Percentiles rank a stretch among this genome's conserved stretches.
Conservation (phyloP, 2,797 vertebrate species). For the Aplochiton taeniatus region DNA sequence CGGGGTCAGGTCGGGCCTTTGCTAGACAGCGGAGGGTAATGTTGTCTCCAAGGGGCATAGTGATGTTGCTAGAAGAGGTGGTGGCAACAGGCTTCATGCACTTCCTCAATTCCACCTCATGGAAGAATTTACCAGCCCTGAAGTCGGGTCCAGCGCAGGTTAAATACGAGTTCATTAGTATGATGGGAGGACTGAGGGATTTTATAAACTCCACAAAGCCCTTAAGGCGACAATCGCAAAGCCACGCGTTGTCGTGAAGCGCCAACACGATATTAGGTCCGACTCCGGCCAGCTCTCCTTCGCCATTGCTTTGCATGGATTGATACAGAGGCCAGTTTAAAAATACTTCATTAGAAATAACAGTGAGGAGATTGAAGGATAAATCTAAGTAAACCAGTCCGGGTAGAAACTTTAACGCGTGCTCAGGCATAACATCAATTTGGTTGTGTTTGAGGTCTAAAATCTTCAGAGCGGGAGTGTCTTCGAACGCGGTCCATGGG, state of each 20-base stretch:
- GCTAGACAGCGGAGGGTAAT: constrained; percentile 82
- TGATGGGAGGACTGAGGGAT: constrained; percentile 79
- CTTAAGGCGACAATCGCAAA: constrained; percentile 88
- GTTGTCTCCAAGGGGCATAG: constrained; percentile 77
- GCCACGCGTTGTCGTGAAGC: constrained; percentile 89
- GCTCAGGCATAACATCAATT: constrained; percentile 87
- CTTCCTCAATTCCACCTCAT: constrained; percentile 81
- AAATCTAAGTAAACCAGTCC: constrained; percentile 91
- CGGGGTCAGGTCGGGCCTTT: constrained; percentile 80
- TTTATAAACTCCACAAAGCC: constrained; percentile 87
- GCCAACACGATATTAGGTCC: constrained; percentile 79
- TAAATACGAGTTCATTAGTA: constrained; percentile 93
- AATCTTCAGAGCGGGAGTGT: constrained; percentile 82
- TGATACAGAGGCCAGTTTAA: constrained; percentile 87
- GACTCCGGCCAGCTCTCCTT: constrained; percentile 30
- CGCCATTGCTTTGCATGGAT: constrained; percentile 62
- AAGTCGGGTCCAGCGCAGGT: constrained; percentile 83
- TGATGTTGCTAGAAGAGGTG: constrained; percentile 73
- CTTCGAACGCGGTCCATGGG: constrained; percentile 90
- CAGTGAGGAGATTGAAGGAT: constrained; percentile 89
- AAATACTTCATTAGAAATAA: constrained; percentile 91
- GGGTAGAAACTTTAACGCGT: constrained; percentile 83
- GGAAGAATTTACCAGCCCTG: constrained; percentile 83
- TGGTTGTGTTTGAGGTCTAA: constrained; percentile 91
- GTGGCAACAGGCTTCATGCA: constrained; percentile 82